Conservation (phyloP, 2,888 invertebrate species). For the Drosophila paracracens region DNA sequence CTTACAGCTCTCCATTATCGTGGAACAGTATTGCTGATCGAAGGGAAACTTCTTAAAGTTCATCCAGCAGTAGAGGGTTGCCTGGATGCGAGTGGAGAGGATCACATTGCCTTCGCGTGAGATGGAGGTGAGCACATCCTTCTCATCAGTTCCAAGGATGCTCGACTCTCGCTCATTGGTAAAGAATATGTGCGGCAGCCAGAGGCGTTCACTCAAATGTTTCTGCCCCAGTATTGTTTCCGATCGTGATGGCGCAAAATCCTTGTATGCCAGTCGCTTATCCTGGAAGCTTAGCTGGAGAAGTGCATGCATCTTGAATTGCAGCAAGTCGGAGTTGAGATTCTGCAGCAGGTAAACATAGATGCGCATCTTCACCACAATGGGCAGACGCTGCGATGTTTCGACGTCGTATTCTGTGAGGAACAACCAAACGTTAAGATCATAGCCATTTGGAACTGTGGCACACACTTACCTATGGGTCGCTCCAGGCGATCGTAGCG, state of each 20-base stretch:
- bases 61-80: constrained; percentile 82
- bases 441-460: too few species aligned
- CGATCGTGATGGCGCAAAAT: constrained; percentile 67
- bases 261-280: constrained; percentile 73
- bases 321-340: constrained; percentile 80
- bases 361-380: constrained; percentile 77
- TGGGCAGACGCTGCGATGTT: constrained; percentile 68
- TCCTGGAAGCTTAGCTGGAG: constrained; percentile 79
- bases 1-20: constrained; percentile 81
- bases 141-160: constrained; percentile 82
- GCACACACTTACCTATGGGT: constrained; percentile 74
- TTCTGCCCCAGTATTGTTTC: constrained; percentile 81
- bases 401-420: constrained; percentile 45
- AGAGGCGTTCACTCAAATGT: constrained; percentile 80
- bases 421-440: not conserved
- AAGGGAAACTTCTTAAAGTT: constrained; percentile 82
- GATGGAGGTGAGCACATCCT: constrained; percentile 81
- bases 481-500: constrained; percentile 83
- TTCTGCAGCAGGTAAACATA: constrained; percentile 82
- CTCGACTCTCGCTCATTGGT: constrained; percentile 81
- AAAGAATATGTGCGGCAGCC: constrained; percentile 82
- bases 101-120: constrained; percentile 80
- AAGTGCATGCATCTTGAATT: constrained; percentile 79
- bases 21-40: constrained; percentile 80
- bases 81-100: constrained; percentile 78